Conservation (phyloP, 1,140 invertebrate species). For the Danaus melanippus region DNA sequence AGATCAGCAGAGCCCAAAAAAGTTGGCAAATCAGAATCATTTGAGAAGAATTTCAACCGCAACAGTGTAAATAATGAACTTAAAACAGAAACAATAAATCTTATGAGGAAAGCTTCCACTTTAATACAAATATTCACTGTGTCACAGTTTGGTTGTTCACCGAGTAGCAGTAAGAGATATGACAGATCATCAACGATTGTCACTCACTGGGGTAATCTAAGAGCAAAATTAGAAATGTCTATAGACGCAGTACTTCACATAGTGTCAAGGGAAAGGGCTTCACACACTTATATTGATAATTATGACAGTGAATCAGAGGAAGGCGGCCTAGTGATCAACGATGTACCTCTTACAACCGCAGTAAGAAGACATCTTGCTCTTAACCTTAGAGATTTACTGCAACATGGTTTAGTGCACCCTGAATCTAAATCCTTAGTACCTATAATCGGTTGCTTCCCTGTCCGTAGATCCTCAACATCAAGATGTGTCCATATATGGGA, state of each 20-base stretch:
- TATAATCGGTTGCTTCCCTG: slow-evolving; percentile 91
- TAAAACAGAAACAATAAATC: slow-evolving; percentile 77
- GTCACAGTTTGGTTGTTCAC: slow-evolving; percentile 92
- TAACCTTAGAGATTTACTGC: slow-evolving; percentile 91
- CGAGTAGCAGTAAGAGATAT: slow-evolving; percentile 94
- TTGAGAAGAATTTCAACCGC: slow-evolving; percentile 75
- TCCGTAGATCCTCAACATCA: slow-evolving; percentile 72
- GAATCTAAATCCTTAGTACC: slow-evolving; percentile 87
- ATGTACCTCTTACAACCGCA: slow-evolving; percentile 81
- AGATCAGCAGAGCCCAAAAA: slow-evolving; percentile 73
- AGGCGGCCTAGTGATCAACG: slow-evolving; percentile 60
- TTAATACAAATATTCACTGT: slow-evolving; percentile 94
- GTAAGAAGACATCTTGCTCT: slow-evolving; percentile 93
- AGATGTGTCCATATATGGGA: slow-evolving; percentile 70
- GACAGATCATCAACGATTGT: slow-evolving; percentile 81
- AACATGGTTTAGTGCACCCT: slow-evolving; percentile 89
- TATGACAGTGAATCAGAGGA: slow-evolving; percentile 74
- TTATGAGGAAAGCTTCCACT: slow-evolving; percentile 91
- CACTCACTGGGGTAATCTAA: slow-evolving; percentile 94
- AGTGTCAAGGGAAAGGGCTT: slow-evolving; percentile 69
- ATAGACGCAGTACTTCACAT: slow-evolving; percentile 84
- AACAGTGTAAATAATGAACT: slow-evolving; percentile 60
- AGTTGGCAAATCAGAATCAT: slow-evolving; percentile 71
- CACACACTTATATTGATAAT: slow-evolving; percentile 58
- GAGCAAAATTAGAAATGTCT: slow-evolving; percentile 93